Conservation (phyloP, 2,113 vertebrate species). For the Otis tarda region DNA sequence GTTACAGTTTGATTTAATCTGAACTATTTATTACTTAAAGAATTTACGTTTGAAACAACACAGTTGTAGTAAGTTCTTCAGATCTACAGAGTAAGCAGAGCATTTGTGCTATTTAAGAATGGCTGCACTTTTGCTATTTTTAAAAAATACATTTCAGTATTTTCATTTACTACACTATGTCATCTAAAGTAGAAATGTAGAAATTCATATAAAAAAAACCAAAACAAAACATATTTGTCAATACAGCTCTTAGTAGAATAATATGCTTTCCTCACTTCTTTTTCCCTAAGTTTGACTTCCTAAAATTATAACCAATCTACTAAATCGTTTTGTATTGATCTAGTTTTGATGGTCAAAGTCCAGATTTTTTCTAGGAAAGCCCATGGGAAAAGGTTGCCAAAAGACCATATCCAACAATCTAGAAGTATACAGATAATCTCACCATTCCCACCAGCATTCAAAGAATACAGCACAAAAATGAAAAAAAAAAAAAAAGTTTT, state of each 20-base stretch:
- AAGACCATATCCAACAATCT: not conserved
- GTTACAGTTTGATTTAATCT: not conserved
- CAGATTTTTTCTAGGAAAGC: not conserved
- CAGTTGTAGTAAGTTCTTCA: not conserved
- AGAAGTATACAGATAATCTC: not conserved
- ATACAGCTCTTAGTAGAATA: not conserved
- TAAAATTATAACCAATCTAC: not conserved
- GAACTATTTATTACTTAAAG: constrained; percentile 4
- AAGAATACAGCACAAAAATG: not conserved
- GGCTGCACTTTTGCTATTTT: not conserved
- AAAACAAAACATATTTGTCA: not conserved
- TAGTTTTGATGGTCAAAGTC: not conserved
- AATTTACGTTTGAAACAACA: not conserved
- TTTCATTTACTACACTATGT: not conserved
- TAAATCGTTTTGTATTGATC: not conserved
- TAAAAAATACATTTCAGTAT: not conserved
- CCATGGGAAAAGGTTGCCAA: not conserved
- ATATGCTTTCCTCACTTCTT: not conserved
- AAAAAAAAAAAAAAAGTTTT: not conserved
- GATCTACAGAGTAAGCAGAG: not conserved
- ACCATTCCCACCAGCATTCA: not conserved
- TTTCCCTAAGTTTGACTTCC: not conserved
- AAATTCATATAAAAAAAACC: not conserved
- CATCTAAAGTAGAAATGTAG: not conserved
- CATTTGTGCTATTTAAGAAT: not conserved